Base-by-base conservation (phyloP, 2,888 invertebrate species). In the Cataglyphis rosenhaueri region DNA sequence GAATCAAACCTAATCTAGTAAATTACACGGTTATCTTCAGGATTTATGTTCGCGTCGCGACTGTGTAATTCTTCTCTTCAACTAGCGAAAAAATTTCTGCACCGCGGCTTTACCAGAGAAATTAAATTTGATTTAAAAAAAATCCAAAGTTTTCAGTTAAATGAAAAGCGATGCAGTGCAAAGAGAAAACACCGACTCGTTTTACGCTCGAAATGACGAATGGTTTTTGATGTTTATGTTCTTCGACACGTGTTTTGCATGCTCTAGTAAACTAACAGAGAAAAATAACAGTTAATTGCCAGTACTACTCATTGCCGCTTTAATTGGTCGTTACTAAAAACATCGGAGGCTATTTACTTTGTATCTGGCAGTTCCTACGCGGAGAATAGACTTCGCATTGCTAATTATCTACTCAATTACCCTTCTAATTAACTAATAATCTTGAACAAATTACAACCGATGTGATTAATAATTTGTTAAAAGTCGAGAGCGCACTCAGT, bases 41-140 rank as follows among this genome's bases (percentile, higher is more conserved):
- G 25, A 68, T 81, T 81, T n/a, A 81, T 25, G 64, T 52, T 81
- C 18, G 18, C 61, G 52, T 52, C 41, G 64, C 38, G 64, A 64
- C 64, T 64, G 1, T 12, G 21, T 41, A 8, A 65, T 44, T 52
- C 62, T 66, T 41, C 55, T 29, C 25, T 65, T 25, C 12, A 71
- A 55, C 12, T 29, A 70, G 6, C 21, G 70, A 65, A 15, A 65
- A 65, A 38, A 65, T 25, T 65, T n/a, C n/a, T n/a, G 8, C 9
- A 15, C 32, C 61, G 18, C 61, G 5, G 32, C 18, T 61, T 32
- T n/a, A n/a, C n/a, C 9, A 6, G 61, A 12, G 29, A 61, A 61
- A 61, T 61, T 29, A 32, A 29, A 61, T 29, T 61, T 61, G 61
- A 61, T 61, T 61, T n/a, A 8, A 0, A n/a, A 52, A n/a, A 61